Evolutionary conservation across 92 coral and sea anemone species (phyloP).

Genomic region (Umimayanthus chanpuru): DNA sequence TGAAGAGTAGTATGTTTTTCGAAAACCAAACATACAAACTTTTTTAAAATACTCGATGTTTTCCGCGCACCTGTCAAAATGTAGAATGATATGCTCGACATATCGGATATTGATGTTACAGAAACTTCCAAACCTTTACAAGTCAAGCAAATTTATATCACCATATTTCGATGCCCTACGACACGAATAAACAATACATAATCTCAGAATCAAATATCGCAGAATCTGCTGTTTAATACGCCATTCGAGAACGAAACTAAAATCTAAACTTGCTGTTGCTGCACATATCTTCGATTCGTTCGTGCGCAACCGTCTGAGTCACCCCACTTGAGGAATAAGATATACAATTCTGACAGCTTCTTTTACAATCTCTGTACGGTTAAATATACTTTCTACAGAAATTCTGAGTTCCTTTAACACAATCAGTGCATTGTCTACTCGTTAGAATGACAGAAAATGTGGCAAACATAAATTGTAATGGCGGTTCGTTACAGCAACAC

Average conservation of each 20-base stretch:
- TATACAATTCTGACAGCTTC: not conserved
- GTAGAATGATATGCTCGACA: not conserved
- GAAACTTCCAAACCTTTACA: not conserved
- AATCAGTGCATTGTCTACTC: not conserved
- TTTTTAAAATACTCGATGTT: not conserved
- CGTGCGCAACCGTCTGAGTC: slow-evolving; percentile 22
- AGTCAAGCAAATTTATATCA: slow-evolving; percentile 10
- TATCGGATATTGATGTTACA: not conserved
- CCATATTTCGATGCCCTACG: not conserved
- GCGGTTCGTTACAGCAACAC: slow-evolving; percentile 28
- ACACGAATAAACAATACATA: not conserved
- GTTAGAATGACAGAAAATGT: not conserved
- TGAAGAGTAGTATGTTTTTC: not conserved
- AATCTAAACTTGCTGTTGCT: not conserved
- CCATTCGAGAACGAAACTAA: slow-evolving; percentile 4
- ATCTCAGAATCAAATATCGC: not conserved
- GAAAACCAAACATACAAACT: not conserved
- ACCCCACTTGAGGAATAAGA: not conserved
- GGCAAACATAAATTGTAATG: slow-evolving; percentile 21
- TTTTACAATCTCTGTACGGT: not conserved
- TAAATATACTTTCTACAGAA: not conserved
- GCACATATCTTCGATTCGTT: not conserved
- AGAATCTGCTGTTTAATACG: not conserved
- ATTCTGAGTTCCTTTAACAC: not conserved
- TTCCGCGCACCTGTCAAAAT: slow-evolving; percentile 33